Base-by-base conservation (phyloP, 2,113 vertebrate species). In the Siniperca knerii region DNA sequence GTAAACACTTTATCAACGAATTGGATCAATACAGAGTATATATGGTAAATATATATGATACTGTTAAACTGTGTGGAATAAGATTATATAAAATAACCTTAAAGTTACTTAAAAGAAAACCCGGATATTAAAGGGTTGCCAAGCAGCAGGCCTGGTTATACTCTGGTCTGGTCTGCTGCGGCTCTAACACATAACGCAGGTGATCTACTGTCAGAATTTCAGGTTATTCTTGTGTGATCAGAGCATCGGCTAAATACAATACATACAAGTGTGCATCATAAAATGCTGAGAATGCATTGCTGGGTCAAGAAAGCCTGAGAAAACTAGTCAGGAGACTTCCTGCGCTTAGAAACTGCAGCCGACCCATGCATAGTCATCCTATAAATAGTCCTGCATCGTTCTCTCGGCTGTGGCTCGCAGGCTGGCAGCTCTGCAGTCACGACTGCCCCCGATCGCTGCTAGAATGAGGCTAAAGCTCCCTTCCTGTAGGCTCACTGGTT, bases 361-460 rank as follows among this genome's bases (percentile, higher is more conserved):
- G 57, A 58, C 52, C 71, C 86, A 58, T 84, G 79, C 81, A 66
- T 10, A 68, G 29, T 1, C 4, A 74, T 68, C 82, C 93, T 94
- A 94, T 89, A 88, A 93, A 94, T 94, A 93, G 90, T 88, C 79
- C 52, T 66, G 80, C 85, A 82, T 78, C 58, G 64, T 76, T 85
- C 79, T 73, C 76, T 76, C 81, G 40, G 29, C 83, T 84, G 70
- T 67, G 77, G 69, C 83, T 83, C 54, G 77, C 77, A 90, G 86
- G 77, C 88, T 79, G 71, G 81, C 82, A 77, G 86, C 84, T 84
- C 90, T 65, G 92, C 92, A 94, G 92, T 94, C 93, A 94, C 90
- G 84, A 93, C 83, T 67, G 84, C 75, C 85, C 88, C 81, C 50
- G 37, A 82, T 73, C 66, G 16, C 69, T 80, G 76, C 73, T 21